Evolutionary conservation across 2,113 vertebrate genomes (phyloP).

Genomic region (Narcine bancroftii): DNA sequence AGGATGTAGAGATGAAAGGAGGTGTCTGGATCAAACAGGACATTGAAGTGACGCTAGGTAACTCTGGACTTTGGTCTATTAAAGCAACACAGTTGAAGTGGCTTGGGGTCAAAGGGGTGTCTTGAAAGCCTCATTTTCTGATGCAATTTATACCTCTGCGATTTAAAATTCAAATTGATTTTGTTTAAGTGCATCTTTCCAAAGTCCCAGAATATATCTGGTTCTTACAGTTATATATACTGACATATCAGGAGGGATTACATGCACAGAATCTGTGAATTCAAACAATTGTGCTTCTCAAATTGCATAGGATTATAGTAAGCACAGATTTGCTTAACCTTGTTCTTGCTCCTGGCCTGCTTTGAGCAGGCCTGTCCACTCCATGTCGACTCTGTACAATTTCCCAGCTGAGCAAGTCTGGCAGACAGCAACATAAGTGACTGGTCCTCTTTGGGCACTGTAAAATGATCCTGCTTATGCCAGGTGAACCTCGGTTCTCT

Average conservation of each 20-base stretch:
- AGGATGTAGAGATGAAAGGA: neutral
- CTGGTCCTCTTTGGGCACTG: constrained; percentile 3
- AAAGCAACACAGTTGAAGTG: neutral
- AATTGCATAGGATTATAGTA: neutral
- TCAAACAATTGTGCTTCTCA: neutral
- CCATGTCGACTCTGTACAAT: neutral
- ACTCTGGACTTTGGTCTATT: neutral
- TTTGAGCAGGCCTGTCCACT: neutral
- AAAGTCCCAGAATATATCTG: neutral
- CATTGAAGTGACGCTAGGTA: neutral
- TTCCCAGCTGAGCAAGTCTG: neutral
- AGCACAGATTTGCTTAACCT: constrained; percentile 15
- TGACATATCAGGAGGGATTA: neutral
- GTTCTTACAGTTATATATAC: neutral
- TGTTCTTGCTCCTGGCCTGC: neutral
- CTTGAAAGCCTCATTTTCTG: neutral
- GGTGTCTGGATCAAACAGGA: neutral
- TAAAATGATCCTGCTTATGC: neutral
- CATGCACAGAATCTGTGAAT: neutral
- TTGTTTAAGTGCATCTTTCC: neutral
- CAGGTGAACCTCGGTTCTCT: constrained; percentile 13
- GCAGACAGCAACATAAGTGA: neutral
- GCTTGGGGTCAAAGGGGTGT: neutral
- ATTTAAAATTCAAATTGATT: constrained; percentile 5
- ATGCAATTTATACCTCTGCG: neutral